Percentiles rank a stretch among this genome's conserved stretches.
These are phyloP conservation scores for Myotis vivesi DNA, from an alignment of 2,797 vertebrate species.

Conservation along the genomic window DNA sequence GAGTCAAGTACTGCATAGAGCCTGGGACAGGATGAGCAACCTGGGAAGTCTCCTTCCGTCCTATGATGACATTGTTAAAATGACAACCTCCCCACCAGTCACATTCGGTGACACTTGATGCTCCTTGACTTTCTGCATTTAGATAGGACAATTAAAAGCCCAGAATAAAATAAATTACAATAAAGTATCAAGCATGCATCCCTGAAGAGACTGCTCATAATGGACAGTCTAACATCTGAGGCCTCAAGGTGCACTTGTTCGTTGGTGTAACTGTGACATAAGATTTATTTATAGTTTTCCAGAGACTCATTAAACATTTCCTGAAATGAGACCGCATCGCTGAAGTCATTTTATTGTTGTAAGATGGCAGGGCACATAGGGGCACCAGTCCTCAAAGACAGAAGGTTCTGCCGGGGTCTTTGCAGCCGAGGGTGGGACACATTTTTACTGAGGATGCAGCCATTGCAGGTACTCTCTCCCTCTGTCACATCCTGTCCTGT, in stretches of 20 bases:
- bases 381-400: constrained; percentile 18
- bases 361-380: constrained; percentile 18
- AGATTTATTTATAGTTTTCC: constrained; percentile 72
- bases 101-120: not conserved
- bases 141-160: not conserved
- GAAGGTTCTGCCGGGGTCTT: not conserved
- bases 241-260: constrained; percentile 52
- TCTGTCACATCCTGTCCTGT: constrained; percentile 40
- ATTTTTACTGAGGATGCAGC: not conserved
- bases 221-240: constrained; percentile 57
- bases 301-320: constrained; percentile 75
- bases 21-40: not conserved
- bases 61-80: not conserved
- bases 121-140: not conserved
- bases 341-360: constrained; percentile 50
- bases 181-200: not conserved
- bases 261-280: constrained; percentile 25
- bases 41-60: not conserved
- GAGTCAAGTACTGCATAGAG: not conserved
- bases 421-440: not conserved
- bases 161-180: not conserved
- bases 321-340: constrained; percentile 67
- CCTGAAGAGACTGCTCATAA: constrained; percentile 48
- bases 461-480: not conserved
- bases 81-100: not conserved